These are phyloP conservation scores for Phania funesta DNA, from an alignment of 2,888 invertebrate genomes.

Conservation along the genomic window DNA sequence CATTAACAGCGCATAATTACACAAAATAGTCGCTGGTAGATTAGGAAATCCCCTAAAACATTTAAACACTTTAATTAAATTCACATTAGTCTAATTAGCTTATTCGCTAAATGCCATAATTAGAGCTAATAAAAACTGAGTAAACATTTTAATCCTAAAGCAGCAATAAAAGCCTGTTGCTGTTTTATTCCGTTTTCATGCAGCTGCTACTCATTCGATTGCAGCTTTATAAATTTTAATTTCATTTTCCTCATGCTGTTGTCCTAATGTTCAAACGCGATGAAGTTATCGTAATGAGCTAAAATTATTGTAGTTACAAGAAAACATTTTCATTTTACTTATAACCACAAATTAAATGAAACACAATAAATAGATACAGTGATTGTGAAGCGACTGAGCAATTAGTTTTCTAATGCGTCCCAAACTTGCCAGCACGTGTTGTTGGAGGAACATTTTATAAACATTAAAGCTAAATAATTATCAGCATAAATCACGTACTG, in stretches of 20 bases:
- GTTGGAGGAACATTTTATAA: too few species aligned
- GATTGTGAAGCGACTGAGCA: too few species aligned
- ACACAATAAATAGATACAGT: too few species aligned
- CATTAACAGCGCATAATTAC: neutral
- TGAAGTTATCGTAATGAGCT: too few species aligned
- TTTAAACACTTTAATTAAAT: conserved; percentile 33
- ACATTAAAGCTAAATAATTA: too few species aligned
- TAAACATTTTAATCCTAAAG: neutral
- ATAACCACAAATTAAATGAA: too few species aligned
- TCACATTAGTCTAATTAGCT: conserved; percentile 50
- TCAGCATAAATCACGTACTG: too few species aligned
- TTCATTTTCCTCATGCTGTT: neutral
- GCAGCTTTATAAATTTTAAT: neutral
- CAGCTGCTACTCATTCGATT: neutral
- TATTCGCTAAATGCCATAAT: conserved; percentile 41
- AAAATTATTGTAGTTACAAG: too few species aligned
- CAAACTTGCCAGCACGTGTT: too few species aligned
- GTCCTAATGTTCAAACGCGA: neutral
- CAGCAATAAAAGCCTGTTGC: neutral
- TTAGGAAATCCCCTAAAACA: neutral
- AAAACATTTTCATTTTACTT: too few species aligned
- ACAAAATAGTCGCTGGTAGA: neutral
- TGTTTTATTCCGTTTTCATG: neutral
- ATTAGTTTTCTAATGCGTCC: too few species aligned
- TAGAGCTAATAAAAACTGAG: neutral